These are phyloP conservation scores for Eristalis tenax DNA, from an alignment of 2,888 invertebrate genomes.

Conservation along the genomic window DNA sequence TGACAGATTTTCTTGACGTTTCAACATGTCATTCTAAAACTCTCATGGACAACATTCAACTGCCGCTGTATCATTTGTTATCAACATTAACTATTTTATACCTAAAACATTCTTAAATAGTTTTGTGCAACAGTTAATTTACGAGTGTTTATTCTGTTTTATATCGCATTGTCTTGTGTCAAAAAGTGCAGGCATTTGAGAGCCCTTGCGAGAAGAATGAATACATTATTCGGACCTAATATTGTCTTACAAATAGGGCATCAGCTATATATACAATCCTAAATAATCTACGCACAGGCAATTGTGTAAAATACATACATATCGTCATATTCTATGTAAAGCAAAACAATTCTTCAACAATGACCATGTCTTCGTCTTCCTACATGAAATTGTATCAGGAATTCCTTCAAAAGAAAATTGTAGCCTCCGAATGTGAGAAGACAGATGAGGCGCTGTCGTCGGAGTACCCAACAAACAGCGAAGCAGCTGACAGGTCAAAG, in stretches of 20 bases:
- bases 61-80: conserved; percentile 17
- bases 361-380: conserved; percentile 66
- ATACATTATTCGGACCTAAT: too few species aligned
- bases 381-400: conserved; percentile 75
- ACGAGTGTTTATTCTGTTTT: background rate
- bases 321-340: background rate
- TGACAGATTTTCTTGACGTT: conserved; percentile 23
- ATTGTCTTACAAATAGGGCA: too few species aligned
- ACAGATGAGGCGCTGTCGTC: conserved; percentile 2
- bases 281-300: background rate
- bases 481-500: background rate
- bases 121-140: background rate
- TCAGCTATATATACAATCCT: background rate
- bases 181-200: background rate
- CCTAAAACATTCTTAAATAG: background rate
- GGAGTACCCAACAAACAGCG: background rate
- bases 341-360: background rate
- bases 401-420: conserved; percentile 74
- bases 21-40: conserved; percentile 30
- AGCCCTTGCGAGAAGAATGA: too few species aligned
- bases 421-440: background rate
- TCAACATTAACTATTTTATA: conserved; percentile 8
- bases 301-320: background rate
- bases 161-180: background rate
- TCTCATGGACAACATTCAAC: conserved; percentile 18